Evolutionary conservation across 2,113 vertebrate species (phyloP).

Genomic region (Macaca nemestrina): DNA sequence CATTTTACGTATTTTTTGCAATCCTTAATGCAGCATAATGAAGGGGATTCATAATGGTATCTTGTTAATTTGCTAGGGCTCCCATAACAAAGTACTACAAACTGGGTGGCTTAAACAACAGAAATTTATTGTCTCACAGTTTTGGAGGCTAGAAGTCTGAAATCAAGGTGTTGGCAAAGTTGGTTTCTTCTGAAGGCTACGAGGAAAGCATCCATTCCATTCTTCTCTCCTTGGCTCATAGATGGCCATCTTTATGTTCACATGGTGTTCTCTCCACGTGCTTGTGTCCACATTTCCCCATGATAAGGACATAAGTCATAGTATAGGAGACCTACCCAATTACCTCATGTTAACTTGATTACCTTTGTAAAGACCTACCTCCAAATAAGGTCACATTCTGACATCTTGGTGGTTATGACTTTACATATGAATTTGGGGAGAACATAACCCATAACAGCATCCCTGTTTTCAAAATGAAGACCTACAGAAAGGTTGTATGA

Average conservation of each 20-base stretch:
- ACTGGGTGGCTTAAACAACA: background rate
- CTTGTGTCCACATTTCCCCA: background rate
- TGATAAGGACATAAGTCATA: background rate
- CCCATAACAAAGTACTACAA: background rate
- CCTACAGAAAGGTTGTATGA: background rate
- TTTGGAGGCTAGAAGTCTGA: background rate
- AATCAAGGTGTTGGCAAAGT: background rate
- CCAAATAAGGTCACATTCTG: background rate
- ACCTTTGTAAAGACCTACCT: background rate
- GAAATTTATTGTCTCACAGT: background rate
- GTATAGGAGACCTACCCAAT: background rate
- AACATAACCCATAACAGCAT: background rate
- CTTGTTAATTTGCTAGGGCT: background rate
- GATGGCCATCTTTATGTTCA: background rate
- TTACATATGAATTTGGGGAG: background rate
- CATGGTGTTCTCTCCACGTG: background rate
- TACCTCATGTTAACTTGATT: background rate
- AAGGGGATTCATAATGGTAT: background rate
- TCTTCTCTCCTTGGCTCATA: background rate
- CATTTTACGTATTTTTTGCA: background rate
- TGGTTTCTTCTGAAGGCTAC: background rate
- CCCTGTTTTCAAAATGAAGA: conserved; percentile 7
- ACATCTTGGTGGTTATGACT: background rate
- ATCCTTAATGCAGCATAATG: background rate
- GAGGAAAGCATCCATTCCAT: background rate